These are phyloP conservation scores for Callimorpha dominula DNA, from an alignment of 2,888 invertebrate species.

Conservation along the genomic window DNA sequence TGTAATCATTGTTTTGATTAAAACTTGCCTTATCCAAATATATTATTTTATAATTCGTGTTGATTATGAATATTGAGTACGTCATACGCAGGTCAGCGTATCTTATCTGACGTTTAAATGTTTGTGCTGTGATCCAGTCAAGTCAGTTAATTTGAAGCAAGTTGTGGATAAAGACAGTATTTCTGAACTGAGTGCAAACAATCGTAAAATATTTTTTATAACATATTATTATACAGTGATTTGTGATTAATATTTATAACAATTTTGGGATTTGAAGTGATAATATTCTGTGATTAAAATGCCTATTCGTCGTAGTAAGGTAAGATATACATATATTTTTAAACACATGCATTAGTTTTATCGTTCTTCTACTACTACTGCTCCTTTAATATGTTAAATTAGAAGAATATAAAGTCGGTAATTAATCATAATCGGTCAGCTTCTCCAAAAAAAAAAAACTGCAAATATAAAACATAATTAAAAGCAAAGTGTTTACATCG, in stretches of 20 bases:
- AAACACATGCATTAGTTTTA: not conserved
- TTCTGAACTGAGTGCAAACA: conserved; percentile 55
- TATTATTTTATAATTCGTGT: conserved; percentile 78
- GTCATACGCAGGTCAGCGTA: conserved; percentile 78
- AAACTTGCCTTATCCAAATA: conserved; percentile 67
- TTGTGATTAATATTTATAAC: conserved; percentile 35
- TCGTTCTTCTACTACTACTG: not conserved
- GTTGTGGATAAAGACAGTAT: conserved; percentile 68
- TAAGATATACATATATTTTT: conserved; percentile 52
- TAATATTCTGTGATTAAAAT: conserved; percentile 64
- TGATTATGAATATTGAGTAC: conserved; percentile 75
- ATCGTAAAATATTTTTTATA: conserved; percentile 27
- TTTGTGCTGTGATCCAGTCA: conserved; percentile 80
- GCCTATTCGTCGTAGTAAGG: conserved; percentile 83
- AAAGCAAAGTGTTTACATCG: no score
- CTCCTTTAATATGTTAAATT: not conserved
- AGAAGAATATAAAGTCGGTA: not conserved
- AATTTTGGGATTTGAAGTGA: conserved; percentile 48
- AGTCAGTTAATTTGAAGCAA: conserved; percentile 81
- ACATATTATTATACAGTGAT: conserved; percentile 43
- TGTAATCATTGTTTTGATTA: conserved; percentile 79
- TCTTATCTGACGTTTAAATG: conserved; percentile 85
- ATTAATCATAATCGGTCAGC: no score
- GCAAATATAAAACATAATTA: not conserved
- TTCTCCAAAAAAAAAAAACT: no score